phyloP scores from a whole-genome alignment of 2,797 vertebrate species.

The Heteromormyrus szaboi region DNA sequence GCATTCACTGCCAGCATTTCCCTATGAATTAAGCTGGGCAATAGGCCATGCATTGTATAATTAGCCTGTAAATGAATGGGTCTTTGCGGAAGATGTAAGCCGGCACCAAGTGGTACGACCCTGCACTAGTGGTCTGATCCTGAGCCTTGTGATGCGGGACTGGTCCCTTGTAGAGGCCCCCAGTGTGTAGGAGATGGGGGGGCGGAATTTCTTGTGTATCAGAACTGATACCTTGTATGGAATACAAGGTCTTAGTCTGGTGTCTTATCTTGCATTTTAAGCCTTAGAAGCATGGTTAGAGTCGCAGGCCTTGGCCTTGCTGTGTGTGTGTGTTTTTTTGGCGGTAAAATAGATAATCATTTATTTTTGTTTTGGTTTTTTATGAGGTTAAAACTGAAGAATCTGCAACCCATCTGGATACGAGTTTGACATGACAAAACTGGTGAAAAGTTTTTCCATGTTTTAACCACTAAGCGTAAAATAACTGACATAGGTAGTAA shows the following conservation, averaged over 20 bases:
- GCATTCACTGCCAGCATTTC: neutral
- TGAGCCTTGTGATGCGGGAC: neutral
- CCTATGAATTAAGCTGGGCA: conserved; percentile 22
- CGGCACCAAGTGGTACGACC: neutral
- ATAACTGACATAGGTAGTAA: neutral
- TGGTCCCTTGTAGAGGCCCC: neutral
- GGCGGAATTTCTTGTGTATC: neutral
- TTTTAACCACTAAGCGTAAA: neutral
- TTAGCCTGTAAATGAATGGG: conserved; percentile 43
- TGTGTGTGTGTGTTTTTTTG: neutral
- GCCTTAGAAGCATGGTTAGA: neutral
- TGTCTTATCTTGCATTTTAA: neutral
- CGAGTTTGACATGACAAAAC: neutral
- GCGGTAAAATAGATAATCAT: neutral
- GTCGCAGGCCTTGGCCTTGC: neutral
- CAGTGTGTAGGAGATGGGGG: neutral
- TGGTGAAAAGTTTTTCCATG: no score
- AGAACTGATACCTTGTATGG: neutral
- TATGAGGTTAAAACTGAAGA: neutral
- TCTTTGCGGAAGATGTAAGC: conserved; percentile 34
- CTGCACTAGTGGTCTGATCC: neutral
- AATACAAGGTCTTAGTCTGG: neutral
- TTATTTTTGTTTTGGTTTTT: neutral
- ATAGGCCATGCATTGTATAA: conserved; percentile 33
- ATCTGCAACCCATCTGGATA: neutral